Evolutionary conservation across 2,113 vertebrate genomes (phyloP).

Genomic region (Phalacrocorax pelagicus): DNA sequence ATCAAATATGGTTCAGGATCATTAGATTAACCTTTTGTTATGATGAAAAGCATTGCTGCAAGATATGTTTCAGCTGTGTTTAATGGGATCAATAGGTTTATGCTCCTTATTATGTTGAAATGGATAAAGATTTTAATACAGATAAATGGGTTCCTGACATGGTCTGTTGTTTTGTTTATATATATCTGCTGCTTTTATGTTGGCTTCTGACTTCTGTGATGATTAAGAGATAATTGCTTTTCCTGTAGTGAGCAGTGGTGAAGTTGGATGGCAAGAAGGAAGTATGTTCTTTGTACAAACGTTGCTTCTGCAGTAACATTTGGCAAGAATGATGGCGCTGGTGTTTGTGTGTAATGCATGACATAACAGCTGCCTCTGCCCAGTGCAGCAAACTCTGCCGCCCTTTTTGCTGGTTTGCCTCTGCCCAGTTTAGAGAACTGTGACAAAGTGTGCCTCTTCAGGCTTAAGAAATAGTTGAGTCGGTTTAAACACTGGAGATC

Average conservation of each 20-base stretch:
- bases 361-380: not conserved
- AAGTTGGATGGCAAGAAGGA: not conserved
- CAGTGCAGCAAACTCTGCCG: fast-evolving
- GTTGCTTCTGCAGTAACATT: not conserved
- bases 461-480: not conserved
- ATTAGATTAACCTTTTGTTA: conserved; percentile 46
- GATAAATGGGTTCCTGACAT: conserved; percentile 19
- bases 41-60: not conserved
- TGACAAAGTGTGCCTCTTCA: not conserved
- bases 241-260: not conserved
- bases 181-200: conserved; percentile 16
- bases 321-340: not conserved
- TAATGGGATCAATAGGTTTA: conserved; percentile 29
- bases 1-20: not conserved
- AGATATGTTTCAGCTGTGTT: conserved; percentile 33
- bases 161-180: not conserved
- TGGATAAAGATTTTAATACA: conserved; percentile 34
- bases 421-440: not conserved
- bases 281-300: not conserved
- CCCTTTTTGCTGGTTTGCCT: not conserved
- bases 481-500: not conserved
- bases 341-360: not conserved
- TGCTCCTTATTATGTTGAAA: not conserved
- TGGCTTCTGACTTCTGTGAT: conserved; percentile 12
- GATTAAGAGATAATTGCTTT: conserved; percentile 11